A percentile compares a stretch with the other conserved stretches of the same genome.
phyloP scores from a whole-genome alignment of 37 sponge, comb jelly and placozoan genomes.

The Diacarnus erythraeanus region DNA sequence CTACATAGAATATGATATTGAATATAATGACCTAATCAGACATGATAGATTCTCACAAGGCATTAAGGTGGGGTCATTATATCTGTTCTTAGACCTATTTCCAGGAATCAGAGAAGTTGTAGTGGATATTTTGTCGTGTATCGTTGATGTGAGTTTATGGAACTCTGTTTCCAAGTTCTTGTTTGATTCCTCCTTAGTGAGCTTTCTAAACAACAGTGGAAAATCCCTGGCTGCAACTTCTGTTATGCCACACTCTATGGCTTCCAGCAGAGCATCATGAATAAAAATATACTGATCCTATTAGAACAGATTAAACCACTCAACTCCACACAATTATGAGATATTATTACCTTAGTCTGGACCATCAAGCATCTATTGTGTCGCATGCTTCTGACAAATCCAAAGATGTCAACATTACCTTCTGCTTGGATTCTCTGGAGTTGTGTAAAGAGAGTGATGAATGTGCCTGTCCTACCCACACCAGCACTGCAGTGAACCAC shows the following conservation, averaged over 20 bases:
- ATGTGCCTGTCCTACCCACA: conserved; percentile 92
- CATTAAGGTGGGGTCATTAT: conserved; percentile 26
- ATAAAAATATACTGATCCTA: conserved; percentile 86
- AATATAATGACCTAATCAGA: too few relatives aligned
- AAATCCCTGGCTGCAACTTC: conserved; percentile 82
- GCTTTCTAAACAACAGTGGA: conserved; percentile 43
- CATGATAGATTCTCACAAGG: conserved; percentile 52
- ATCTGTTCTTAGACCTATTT: conserved; percentile 72
- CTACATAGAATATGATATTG: too few relatives aligned
- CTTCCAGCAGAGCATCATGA: conserved; percentile 92
- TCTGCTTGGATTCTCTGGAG: conserved; percentile 66
- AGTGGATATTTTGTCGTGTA: conserved; percentile 2
- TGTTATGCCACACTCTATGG: conserved; percentile 81
- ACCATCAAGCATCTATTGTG: conserved; percentile 82
- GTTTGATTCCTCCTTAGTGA: conserved; percentile 37
- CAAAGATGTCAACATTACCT: conserved; percentile 65
- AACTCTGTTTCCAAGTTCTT: conserved; percentile 54
- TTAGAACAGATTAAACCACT: not conserved
- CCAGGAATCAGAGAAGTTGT: conserved; percentile 5
- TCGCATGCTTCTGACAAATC: conserved; percentile 66
- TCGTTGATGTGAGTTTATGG: conserved; percentile 26
- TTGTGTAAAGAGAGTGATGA: conserved; percentile 65
- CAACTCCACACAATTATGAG: not conserved
- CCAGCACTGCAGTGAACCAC: conserved; percentile 77
- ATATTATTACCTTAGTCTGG: conserved; percentile 70